A percentile compares a stretch with the other conserved stretches of the same genome.
Conservation (phyloP, 2,797 vertebrate species). For the Halcyon leucocephala region DNA sequence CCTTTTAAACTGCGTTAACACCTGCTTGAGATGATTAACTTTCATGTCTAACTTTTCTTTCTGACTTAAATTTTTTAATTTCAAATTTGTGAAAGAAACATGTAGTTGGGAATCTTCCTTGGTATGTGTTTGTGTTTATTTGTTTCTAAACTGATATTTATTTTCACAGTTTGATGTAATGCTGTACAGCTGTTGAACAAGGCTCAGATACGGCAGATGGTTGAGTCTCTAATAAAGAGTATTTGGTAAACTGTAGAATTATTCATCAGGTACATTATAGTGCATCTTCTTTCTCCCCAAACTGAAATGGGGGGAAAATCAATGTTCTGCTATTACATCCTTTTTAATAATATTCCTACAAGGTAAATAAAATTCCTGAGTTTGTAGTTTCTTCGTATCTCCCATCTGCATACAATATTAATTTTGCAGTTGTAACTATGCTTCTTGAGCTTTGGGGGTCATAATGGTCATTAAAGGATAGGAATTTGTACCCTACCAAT, state of each 20-base stretch:
- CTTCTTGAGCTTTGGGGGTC: slow-evolving; percentile 44
- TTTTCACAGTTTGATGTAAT: slow-evolving; percentile 71
- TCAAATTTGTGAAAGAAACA: not conserved
- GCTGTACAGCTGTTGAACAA: slow-evolving; percentile 57
- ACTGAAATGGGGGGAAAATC: not conserved
- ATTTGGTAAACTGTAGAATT: slow-evolving; percentile 51
- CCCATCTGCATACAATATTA: slow-evolving; percentile 58
- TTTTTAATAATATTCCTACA: not conserved
- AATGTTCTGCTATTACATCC: not conserved
- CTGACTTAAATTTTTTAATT: not conserved
- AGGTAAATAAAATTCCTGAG: not conserved
- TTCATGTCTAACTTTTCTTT: slow-evolving; percentile 60
- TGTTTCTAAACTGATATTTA: slow-evolving; percentile 66
- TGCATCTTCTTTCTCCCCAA: not conserved
- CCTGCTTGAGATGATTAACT: slow-evolving; percentile 62
- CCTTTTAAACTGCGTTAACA: slow-evolving; percentile 38
- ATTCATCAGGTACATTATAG: not conserved
- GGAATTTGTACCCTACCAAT: slow-evolving; percentile 20
- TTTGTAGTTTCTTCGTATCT: slow-evolving; percentile 38
- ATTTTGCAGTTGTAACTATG: slow-evolving; percentile 40
- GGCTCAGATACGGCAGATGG: slow-evolving; percentile 60
- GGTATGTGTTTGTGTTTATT: not conserved
- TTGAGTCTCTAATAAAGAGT: slow-evolving; percentile 49
- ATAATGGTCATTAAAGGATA: slow-evolving; percentile 29
- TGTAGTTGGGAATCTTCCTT: slow-evolving; percentile 1